Percentiles rank a stretch among this genome's conserved stretches.
phyloP scores from a whole-genome alignment of 2,888 invertebrate genomes.

The Gymnocheta viridis region DNA sequence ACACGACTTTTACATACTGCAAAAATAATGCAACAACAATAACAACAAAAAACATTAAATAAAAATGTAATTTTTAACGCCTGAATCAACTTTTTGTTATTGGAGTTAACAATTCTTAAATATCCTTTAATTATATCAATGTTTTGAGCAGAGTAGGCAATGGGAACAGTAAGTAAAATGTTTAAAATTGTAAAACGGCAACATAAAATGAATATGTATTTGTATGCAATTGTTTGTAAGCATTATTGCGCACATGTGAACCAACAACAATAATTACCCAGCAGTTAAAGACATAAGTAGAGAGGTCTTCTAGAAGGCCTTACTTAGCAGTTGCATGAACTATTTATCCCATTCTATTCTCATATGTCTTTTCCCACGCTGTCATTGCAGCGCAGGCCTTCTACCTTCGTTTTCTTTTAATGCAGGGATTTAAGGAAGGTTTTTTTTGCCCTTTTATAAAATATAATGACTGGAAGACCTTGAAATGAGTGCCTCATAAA shows the following conservation, averaged over 20 bases:
- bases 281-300: no score
- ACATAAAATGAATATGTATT: neutral
- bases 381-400: no score
- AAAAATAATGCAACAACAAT: neutral
- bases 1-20: conserved; percentile 18
- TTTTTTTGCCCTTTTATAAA: no score
- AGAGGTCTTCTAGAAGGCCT: no score
- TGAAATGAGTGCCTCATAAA: no score
- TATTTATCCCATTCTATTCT: no score
- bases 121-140: conserved; percentile 58
- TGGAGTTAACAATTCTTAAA: conserved; percentile 38
- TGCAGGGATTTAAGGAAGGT: no score
- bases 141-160: neutral
- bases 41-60: neutral
- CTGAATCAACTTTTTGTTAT: conserved; percentile 26
- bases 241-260: neutral
- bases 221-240: neutral
- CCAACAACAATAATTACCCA: neutral
- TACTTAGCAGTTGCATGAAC: no score
- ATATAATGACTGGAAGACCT: no score
- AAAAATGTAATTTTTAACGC: conserved; percentile 38
- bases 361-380: no score
- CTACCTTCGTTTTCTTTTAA: no score
- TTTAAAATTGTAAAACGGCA: neutral
- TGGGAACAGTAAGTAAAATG: conserved; percentile 7